These are phyloP conservation scores for Coregonus clupeaformis DNA, from an alignment of 2,113 vertebrate species.

Conservation along the genomic window DNA sequence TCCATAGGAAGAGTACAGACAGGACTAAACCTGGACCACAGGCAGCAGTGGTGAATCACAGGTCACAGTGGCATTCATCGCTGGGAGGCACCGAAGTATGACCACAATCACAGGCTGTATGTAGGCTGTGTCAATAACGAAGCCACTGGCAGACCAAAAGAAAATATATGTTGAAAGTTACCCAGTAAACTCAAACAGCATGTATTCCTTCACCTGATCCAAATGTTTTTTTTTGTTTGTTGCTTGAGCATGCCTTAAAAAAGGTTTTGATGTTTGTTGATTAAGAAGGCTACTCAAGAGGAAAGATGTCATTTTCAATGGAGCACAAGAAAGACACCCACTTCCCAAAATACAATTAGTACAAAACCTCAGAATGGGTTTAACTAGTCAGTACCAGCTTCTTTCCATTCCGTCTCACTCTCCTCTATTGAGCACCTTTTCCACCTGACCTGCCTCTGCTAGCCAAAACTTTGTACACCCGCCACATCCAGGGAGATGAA, in stretches of 20 bases:
- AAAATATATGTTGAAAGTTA: background rate
- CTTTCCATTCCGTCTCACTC: constrained; percentile 23
- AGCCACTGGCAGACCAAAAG: background rate
- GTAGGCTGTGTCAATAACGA: constrained; percentile 3
- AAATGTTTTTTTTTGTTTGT: background rate
- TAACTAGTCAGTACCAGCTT: constrained; percentile 1
- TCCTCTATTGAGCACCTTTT: constrained; percentile 30
- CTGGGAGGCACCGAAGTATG: constrained; percentile 1
- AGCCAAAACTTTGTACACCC: constrained; percentile 42
- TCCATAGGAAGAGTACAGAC: too few relatives aligned
- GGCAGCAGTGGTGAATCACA: constrained; percentile 9
- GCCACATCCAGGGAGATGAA: constrained; percentile 51
- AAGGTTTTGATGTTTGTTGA: too few relatives aligned
- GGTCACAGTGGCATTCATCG: background rate
- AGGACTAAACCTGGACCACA: constrained; percentile 3
- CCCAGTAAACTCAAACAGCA: background rate
- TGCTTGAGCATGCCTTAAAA: too few relatives aligned
- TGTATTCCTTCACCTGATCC: background rate
- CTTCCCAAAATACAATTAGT: background rate
- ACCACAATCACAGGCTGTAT: background rate
- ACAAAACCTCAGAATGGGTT: background rate
- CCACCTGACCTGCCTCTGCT: constrained; percentile 52
- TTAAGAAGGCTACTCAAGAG: too few relatives aligned
- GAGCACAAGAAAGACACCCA: background rate
- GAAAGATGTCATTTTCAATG: too few relatives aligned